Conservation (phyloP, 1,140 invertebrate species). For the Tribolium madens region DNA sequence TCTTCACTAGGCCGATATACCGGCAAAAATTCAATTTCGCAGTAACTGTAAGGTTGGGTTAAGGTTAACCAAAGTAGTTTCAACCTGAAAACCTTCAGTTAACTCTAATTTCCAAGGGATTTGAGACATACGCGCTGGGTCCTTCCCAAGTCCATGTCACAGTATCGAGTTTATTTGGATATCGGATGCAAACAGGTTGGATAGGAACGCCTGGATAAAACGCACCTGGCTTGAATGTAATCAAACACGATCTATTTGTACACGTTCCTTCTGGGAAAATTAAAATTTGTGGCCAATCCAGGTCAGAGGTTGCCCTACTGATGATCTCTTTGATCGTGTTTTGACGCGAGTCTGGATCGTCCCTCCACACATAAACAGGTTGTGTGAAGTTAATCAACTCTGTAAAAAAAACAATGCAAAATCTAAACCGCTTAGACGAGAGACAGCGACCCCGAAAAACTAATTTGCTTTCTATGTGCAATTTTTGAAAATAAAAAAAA, state of each 20-base stretch:
- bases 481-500: conserved; percentile 14
- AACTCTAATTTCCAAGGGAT: background rate
- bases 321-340: conserved; percentile 94
- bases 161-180: conserved; percentile 92
- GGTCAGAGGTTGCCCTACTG: conserved; percentile 82
- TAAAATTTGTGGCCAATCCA: conserved; percentile 93
- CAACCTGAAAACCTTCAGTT: conserved; percentile 71
- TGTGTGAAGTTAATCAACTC: conserved; percentile 94
- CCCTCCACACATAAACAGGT: conserved; percentile 92
- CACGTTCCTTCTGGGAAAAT: conserved; percentile 97
- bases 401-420: conserved; percentile 64
- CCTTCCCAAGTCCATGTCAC: conserved; percentile 99
- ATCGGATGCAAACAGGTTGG: conserved; percentile 92
- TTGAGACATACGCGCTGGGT: conserved; percentile 86
- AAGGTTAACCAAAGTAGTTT: conserved; percentile 91
- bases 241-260: conserved; percentile 92
- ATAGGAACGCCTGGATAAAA: conserved; percentile 95
- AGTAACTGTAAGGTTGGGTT: conserved; percentile 89
- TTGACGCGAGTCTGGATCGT: conserved; percentile 91
- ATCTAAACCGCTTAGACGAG: background rate
- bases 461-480: conserved; percentile 39
- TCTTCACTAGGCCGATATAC: conserved; percentile 90
- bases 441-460: background rate
- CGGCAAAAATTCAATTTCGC: conserved; percentile 95
- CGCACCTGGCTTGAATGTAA: conserved; percentile 93